These are phyloP conservation scores for Luperina testacea DNA, from an alignment of 2,888 invertebrate genomes.

Conservation along the genomic window DNA sequence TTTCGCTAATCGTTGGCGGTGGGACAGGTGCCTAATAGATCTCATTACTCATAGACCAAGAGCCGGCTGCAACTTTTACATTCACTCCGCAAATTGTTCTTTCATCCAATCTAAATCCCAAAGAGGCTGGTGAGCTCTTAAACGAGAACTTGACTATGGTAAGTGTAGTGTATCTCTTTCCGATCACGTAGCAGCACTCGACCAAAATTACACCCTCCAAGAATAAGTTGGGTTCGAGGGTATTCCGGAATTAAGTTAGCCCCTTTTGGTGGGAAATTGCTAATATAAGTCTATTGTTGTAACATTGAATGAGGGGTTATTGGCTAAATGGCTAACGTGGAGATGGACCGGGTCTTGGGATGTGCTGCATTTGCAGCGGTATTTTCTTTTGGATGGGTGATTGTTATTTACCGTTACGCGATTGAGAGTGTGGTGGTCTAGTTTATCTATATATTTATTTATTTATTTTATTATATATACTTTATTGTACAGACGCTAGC, in stretches of 20 bases:
- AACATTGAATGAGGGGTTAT: conserved; percentile 9
- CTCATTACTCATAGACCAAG: neutral
- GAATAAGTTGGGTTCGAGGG: conserved; percentile 47
- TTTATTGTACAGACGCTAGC: no score
- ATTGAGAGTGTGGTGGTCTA: neutral
- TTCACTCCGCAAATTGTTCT: conserved; percentile 32
- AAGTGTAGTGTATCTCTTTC: conserved; percentile 70
- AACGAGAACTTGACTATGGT: conserved; percentile 44
- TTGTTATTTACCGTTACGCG: neutral
- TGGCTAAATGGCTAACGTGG: neutral
- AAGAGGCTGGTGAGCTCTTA: conserved; percentile 40
- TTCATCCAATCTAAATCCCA: conserved; percentile 46
- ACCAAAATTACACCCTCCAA: conserved; percentile 69
- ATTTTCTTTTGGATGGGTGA: neutral
- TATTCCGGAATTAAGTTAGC: conserved; percentile 43
- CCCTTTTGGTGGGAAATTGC: conserved; percentile 33
- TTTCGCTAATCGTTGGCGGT: neutral
- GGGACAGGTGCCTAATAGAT: neutral
- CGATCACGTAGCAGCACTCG: conserved; percentile 79
- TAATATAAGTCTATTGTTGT: conserved; percentile 17
- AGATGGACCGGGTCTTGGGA: neutral
- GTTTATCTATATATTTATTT: neutral
- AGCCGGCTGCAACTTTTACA: conserved; percentile 16
- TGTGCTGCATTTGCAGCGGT: neutral
- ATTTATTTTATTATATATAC: no score